A percentile compares a stretch with the other conserved stretches of the same genome.
Conservation (phyloP, 1,140 invertebrate species). For the Linepithema humile region DNA sequence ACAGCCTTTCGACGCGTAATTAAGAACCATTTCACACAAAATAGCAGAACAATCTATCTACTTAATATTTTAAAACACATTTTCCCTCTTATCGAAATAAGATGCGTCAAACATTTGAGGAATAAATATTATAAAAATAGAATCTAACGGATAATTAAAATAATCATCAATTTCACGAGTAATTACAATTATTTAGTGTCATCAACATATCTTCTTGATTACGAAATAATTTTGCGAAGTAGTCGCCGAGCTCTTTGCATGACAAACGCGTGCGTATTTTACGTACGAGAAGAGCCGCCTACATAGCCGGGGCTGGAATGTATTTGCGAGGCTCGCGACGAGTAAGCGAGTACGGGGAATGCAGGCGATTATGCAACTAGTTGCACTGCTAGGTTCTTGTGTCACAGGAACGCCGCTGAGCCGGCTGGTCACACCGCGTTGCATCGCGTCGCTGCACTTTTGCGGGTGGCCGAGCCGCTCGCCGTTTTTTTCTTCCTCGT, state of each 20-base stretch:
- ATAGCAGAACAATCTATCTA: not conserved
- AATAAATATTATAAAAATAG: not conserved
- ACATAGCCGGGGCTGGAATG: conserved; percentile 23
- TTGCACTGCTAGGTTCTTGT: conserved; percentile 79
- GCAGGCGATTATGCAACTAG: conserved; percentile 80
- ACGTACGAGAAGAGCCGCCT: conserved; percentile 4
- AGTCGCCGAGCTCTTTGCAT: not conserved
- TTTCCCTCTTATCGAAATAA: not conserved
- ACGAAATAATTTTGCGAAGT: not conserved
- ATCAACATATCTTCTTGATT: too few species aligned
- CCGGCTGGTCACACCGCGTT: not conserved
- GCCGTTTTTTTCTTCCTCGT: not conserved
- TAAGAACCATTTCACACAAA: not conserved
- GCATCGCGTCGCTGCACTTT: conserved; percentile 10
- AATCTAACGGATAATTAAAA: not conserved
- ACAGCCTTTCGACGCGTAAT: not conserved
- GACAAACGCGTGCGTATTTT: not conserved
- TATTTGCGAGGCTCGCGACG: conserved; percentile 21
- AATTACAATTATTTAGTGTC: too few species aligned
- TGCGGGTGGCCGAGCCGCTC: not conserved
- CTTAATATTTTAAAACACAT: not conserved
- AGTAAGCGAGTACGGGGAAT: conserved; percentile 66
- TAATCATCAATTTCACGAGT: not conserved
- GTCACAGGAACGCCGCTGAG: conserved; percentile 64
- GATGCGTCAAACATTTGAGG: not conserved